Evolutionary conservation across 2,888 invertebrate species (phyloP).

Genomic region (Drosophila prolongata): DNA sequence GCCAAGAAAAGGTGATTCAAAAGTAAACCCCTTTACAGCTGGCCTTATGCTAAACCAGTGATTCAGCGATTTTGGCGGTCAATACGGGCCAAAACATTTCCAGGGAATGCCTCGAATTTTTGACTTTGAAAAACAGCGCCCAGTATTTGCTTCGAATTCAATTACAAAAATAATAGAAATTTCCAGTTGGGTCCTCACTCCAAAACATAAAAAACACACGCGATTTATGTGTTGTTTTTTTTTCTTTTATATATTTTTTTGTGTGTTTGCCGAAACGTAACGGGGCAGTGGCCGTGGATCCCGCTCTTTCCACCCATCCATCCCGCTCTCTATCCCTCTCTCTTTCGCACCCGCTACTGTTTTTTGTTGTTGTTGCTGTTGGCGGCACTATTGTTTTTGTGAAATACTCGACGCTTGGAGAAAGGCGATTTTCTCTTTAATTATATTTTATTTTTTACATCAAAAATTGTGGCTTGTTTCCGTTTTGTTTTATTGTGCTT

Average conservation of each 20-base stretch:
- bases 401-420: conserved; percentile 63
- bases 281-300: conserved; percentile 76
- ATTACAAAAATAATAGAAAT: conserved; percentile 73
- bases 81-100: conserved; percentile 9
- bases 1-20: conserved; percentile 25
- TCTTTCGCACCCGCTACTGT: conserved; percentile 21
- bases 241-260: conserved; percentile 36
- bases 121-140: conserved; percentile 21
- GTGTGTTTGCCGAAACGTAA: conserved; percentile 76
- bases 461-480: conserved; percentile 55
- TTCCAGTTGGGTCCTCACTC: conserved; percentile 67
- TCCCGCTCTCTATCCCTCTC: conserved; percentile 15
- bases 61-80: conserved; percentile 34
- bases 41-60: conserved; percentile 7
- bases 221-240: conserved; percentile 52
- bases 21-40: conserved; percentile 1
- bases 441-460: conserved; percentile 75
- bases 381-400: conserved; percentile 71
- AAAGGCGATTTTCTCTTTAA: conserved; percentile 77
- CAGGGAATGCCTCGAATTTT: conserved; percentile 10
- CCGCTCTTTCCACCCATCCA: conserved; percentile 48
- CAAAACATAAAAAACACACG: conserved; percentile 36
- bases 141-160: conserved; percentile 58
- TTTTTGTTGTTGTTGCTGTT: conserved; percentile 43
- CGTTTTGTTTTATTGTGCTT: conserved; percentile 35